These are phyloP conservation scores for Sinocyclocheilus maitianheensis DNA, from an alignment of 2,113 vertebrate species.

Conservation along the genomic window DNA sequence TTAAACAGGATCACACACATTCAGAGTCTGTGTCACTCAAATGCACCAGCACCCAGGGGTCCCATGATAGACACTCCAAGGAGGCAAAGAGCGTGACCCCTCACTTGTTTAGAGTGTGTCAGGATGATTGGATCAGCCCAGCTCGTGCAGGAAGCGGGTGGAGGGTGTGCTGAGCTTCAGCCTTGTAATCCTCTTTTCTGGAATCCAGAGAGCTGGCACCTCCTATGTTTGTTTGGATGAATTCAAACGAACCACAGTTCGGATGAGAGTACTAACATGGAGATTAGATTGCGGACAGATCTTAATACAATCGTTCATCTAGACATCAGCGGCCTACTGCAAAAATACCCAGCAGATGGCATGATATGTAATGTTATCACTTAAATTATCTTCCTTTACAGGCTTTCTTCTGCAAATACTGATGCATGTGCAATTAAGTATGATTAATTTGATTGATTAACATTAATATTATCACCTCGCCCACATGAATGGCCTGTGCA, in stretches of 20 bases:
- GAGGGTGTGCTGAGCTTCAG: conserved; percentile 50
- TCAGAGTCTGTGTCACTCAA: conserved; percentile 36
- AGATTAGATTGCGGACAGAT: conserved; percentile 35
- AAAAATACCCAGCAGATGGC: neutral
- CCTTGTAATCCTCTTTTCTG: conserved; percentile 69
- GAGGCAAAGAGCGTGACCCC: conserved; percentile 56
- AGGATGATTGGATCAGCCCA: conserved; percentile 68
- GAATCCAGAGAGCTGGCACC: conserved; percentile 32
- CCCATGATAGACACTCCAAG: conserved; percentile 51
- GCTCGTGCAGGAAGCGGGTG: conserved; percentile 40
- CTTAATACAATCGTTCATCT: conserved; percentile 22
- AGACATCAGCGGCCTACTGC: neutral
- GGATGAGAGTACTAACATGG: conserved; percentile 25
- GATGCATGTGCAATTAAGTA: neutral
- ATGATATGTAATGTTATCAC: neutral
- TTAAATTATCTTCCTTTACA: neutral
- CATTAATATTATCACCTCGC: neutral
- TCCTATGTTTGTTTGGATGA: conserved; percentile 49
- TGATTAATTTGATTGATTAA: neutral
- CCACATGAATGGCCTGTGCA: neutral
- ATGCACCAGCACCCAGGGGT: conserved; percentile 32
- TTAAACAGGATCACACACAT: conserved; percentile 67
- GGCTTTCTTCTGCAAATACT: neutral
- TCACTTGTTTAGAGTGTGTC: conserved; percentile 63
- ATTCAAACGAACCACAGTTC: conserved; percentile 22